Evolutionary conservation across 1,140 invertebrate species (phyloP).

Genomic region (Microvelia longipes): DNA sequence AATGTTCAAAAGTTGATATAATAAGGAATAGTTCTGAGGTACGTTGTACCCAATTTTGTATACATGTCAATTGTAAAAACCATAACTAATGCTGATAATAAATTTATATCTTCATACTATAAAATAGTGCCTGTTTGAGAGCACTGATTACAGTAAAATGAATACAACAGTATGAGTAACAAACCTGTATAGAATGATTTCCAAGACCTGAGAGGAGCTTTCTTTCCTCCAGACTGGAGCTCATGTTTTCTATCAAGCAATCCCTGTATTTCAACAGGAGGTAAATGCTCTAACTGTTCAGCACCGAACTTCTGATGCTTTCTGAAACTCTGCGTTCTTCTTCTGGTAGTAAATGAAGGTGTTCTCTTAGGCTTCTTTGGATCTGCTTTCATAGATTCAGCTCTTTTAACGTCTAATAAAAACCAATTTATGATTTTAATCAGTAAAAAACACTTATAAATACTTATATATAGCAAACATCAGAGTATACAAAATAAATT

Average conservation of each 20-base stretch:
- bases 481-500: neutral
- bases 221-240: conserved; percentile 79
- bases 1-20: no score
- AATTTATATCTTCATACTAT: no score
- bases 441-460: neutral
- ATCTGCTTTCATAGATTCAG: conserved; percentile 74
- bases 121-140: no score
- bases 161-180: no score
- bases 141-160: no score
- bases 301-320: conserved; percentile 47
- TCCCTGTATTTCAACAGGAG: conserved; percentile 82
- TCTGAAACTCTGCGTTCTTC: conserved; percentile 75
- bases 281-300: conserved; percentile 53
- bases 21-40: no score
- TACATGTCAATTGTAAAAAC: no score
- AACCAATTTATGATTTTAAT: neutral
- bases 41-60: no score
- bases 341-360: conserved; percentile 82
- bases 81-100: no score
- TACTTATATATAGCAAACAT: neutral
- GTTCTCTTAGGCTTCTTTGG: conserved; percentile 68
- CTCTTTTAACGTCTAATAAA: conserved; percentile 49
- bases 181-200: conserved; percentile 76
- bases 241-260: conserved; percentile 89
- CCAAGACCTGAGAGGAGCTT: conserved; percentile 88